These are phyloP conservation scores for Coelopa frigida DNA, from an alignment of 1,140 invertebrate species.

Conservation along the genomic window DNA sequence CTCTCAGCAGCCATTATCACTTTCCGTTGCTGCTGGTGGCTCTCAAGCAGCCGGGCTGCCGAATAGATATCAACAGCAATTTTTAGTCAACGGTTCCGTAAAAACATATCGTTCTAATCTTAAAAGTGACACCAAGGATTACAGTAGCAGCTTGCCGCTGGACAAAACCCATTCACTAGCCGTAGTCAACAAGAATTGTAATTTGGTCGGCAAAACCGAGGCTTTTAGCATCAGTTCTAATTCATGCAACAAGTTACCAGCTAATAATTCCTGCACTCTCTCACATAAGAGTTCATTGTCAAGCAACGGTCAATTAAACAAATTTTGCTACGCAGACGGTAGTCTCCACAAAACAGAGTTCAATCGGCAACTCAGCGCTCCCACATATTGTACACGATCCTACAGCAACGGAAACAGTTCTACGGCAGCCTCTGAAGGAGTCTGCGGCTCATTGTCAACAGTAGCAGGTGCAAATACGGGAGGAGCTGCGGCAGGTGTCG, in stretches of 20 bases:
- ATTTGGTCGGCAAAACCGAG: conserved; percentile 21
- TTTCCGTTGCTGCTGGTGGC: conserved; percentile 22
- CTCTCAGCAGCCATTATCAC: conserved; percentile 20
- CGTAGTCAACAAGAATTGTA: conserved; percentile 39
- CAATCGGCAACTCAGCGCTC: conserved; percentile 43
- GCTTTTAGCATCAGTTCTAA: conserved; percentile 39
- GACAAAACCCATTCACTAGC: conserved; percentile 20
- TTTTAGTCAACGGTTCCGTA: conserved; percentile 34
- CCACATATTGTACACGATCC: conserved; percentile 34
- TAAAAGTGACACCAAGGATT: conserved; percentile 34
- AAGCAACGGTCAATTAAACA: conserved; percentile 42
- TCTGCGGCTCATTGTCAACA: conserved; percentile 21
- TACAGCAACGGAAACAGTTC: conserved; percentile 30
- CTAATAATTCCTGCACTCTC: conserved; percentile 20
- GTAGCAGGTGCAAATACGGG: conserved; percentile 26
- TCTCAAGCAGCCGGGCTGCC: neutral
- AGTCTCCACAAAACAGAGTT: conserved; percentile 43
- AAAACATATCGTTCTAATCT: conserved; percentile 34
- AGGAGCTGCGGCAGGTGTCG: conserved; percentile 17
- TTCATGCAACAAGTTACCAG: conserved; percentile 38
- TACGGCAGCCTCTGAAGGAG: conserved; percentile 38
- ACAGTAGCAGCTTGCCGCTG: conserved; percentile 29
- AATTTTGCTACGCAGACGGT: conserved; percentile 40
- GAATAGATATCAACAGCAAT: conserved; percentile 23
- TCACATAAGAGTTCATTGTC: conserved; percentile 41